Evolutionary conservation across 2,113 vertebrate species (phyloP).

Genomic region (Oxygymnocypris stewartii): DNA sequence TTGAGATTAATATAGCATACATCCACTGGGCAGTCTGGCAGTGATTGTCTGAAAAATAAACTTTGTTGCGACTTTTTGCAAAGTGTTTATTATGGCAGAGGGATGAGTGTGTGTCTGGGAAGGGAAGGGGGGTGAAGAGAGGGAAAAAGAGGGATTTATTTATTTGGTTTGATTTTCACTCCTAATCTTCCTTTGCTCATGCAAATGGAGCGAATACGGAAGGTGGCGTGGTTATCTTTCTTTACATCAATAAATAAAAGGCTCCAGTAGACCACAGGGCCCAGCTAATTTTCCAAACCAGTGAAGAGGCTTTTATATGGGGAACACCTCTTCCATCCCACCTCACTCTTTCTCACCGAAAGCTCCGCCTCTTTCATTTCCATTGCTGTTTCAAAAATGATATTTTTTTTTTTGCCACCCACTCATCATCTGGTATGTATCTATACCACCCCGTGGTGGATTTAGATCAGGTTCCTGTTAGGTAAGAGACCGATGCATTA

Average conservation of each 20-base stretch:
- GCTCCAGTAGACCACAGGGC: conserved; percentile 60
- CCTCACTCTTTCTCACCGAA: conserved; percentile 45
- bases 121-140: conserved; percentile 21
- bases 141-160: conserved; percentile 42
- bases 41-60: conserved; percentile 60
- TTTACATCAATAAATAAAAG: conserved; percentile 64
- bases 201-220: conserved; percentile 58
- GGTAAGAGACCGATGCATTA: conserved; percentile 50
- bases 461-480: conserved; percentile 47
- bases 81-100: conserved; percentile 47
- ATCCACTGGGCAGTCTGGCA: conserved; percentile 43
- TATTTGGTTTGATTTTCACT: conserved; percentile 61
- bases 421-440: conserved; percentile 52
- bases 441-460: conserved; percentile 1
- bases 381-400: conserved; percentile 32
- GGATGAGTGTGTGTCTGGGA: conserved; percentile 26
- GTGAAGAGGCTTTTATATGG: conserved; percentile 63
- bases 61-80: conserved; percentile 52
- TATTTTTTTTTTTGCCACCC: neutral
- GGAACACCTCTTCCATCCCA: conserved; percentile 50
- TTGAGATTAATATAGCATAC: conserved; percentile 49
- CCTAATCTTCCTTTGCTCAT: conserved; percentile 54
- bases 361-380: conserved; percentile 43
- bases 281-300: conserved; percentile 70
- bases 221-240: conserved; percentile 59